phyloP scores from a whole-genome alignment of 2,797 vertebrate genomes.

The Oreonectes daqikongensis region DNA sequence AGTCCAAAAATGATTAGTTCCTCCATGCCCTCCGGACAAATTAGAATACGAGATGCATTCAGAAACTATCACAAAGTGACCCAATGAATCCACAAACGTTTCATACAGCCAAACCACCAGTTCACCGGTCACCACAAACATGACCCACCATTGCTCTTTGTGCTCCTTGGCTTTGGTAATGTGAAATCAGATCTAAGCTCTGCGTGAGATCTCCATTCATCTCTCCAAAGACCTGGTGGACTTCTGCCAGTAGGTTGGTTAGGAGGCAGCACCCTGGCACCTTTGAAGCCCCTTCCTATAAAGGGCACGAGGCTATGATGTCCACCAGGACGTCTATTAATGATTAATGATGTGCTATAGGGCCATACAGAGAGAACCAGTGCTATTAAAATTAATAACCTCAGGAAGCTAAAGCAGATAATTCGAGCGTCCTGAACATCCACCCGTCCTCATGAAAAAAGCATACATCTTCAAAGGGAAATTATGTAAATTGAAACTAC shows the following conservation, averaged over 20 bases:
- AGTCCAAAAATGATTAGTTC: conserved; percentile 1
- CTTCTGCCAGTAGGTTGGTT: conserved; percentile 7
- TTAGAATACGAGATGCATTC: neutral
- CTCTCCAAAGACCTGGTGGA: conserved; percentile 20
- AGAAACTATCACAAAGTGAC: neutral
- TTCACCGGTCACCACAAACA: no score
- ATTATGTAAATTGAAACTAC: conserved; percentile 22
- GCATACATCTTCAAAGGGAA: conserved; percentile 23
- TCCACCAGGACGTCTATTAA: conserved; percentile 44
- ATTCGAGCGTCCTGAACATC: conserved; percentile 1
- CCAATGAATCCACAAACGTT: neutral
- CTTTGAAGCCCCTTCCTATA: conserved; percentile 47
- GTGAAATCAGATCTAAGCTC: conserved; percentile 5
- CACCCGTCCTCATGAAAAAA: conserved; percentile 4
- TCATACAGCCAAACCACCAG: neutral
- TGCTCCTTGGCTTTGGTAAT: neutral
- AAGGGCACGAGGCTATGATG: conserved; percentile 27
- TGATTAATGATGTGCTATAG: conserved; percentile 34
- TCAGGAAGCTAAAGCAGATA: conserved; percentile 12
- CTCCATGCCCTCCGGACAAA: neutral
- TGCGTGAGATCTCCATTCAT: conserved; percentile 7
- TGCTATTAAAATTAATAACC: conserved; percentile 29
- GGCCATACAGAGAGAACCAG: conserved; percentile 7
- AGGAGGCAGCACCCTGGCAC: conserved; percentile 16
- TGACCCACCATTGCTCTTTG: no score